A percentile compares a stretch with the other conserved stretches of the same genome.
phyloP scores from a whole-genome alignment of 2,888 invertebrate species.

The Tryphoninae sp. region DNA sequence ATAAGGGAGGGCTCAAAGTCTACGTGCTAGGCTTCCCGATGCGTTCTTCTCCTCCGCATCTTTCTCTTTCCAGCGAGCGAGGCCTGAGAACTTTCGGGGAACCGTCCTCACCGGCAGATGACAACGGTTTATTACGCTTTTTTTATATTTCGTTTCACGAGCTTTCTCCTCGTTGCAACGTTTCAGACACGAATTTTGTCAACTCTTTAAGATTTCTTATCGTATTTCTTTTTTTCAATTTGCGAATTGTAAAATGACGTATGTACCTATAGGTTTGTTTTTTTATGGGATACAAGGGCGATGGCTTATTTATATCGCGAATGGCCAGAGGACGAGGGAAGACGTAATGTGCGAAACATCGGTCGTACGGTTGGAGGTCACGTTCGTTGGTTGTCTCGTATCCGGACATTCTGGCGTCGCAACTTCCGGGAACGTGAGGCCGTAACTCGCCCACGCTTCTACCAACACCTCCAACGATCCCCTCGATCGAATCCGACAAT shows the following conservation, averaged over 20 bases:
- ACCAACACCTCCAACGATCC: conserved; percentile 64
- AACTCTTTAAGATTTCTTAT: conserved; percentile 24
- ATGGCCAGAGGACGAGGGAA: conserved; percentile 33
- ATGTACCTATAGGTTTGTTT: background rate
- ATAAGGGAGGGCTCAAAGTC: conserved; percentile 80
- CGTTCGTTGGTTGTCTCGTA: conserved; percentile 74
- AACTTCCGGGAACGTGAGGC: conserved; percentile 80
- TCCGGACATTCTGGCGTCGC: conserved; percentile 78
- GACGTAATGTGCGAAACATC: conserved; percentile 53
- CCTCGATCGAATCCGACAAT: conserved; percentile 43
- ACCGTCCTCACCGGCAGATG: conserved; percentile 63
- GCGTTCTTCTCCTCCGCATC: conserved; percentile 64
- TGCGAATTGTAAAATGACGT: conserved; percentile 2
- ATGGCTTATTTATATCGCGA: conserved; percentile 23
- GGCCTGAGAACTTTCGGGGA: conserved; percentile 80
- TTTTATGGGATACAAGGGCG: background rate
- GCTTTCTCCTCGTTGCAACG: conserved; percentile 25
- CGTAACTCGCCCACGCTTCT: conserved; percentile 62
- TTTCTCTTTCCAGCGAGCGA: conserved; percentile 34
- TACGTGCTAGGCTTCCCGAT: conserved; percentile 80
- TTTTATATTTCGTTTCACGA: conserved; percentile 40
- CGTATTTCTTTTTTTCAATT: conserved; percentile 7
- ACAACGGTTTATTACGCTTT: conserved; percentile 60
- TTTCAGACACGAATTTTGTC: conserved; percentile 31
- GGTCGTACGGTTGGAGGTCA: conserved; percentile 68